Percentiles rank a stretch among this genome's conserved stretches.
phyloP scores from a whole-genome alignment of 2,797 vertebrate species.

The Paramormyrops hopkinsi region DNA sequence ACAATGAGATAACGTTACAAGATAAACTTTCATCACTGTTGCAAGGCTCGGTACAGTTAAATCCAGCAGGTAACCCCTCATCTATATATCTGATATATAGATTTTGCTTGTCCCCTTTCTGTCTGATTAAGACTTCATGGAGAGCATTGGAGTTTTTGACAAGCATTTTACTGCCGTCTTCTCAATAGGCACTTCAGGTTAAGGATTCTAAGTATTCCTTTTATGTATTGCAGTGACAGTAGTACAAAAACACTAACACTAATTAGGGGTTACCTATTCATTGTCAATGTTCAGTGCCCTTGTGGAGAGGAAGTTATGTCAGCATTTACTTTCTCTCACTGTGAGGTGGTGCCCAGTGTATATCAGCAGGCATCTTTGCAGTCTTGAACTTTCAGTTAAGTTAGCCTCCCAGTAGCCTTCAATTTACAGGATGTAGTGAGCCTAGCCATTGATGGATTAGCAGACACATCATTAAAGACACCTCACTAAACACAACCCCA shows the following conservation, averaged over 20 bases:
- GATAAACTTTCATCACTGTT: neutral
- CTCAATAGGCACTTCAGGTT: neutral
- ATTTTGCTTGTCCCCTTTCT: neutral
- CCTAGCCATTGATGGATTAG: conserved; percentile 51
- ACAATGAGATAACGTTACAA: neutral
- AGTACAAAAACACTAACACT: neutral
- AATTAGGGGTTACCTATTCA: conserved; percentile 41
- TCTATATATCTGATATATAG: neutral
- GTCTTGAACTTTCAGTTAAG: conserved; percentile 28
- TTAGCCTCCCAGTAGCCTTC: conserved; percentile 34
- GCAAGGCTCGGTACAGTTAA: neutral
- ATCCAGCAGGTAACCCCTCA: neutral
- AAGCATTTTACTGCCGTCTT: neutral
- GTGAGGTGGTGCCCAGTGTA: conserved; percentile 47
- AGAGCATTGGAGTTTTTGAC: neutral
- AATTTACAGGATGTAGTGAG: conserved; percentile 34
- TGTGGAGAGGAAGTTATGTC: conserved; percentile 49
- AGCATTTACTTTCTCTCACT: conserved; percentile 48
- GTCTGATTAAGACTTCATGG: neutral
- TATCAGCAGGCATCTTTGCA: conserved; percentile 52
- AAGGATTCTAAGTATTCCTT: neutral
- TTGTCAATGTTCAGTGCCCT: conserved; percentile 60
- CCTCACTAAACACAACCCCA: conserved; percentile 54
- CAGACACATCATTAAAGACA: conserved; percentile 66
- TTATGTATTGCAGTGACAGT: neutral